These are phyloP conservation scores for Cottoperca gobio DNA, from an alignment of 2,797 vertebrate genomes.

Conservation along the genomic window DNA sequence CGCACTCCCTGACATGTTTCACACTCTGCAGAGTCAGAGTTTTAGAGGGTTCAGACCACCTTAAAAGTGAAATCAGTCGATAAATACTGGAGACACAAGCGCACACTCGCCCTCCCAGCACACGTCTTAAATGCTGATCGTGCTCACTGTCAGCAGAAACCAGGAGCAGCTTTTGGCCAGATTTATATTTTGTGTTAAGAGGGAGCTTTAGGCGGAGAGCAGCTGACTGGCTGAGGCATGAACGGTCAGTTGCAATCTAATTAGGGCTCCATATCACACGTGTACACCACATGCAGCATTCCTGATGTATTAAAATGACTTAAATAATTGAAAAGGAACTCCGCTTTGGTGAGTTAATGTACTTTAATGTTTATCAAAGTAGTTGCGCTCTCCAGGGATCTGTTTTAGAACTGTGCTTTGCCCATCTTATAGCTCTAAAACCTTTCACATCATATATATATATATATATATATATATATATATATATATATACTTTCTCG, in stretches of 20 bases:
- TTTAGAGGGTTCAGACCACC: slow-evolving; percentile 1
- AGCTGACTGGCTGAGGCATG: slow-evolving; percentile 29
- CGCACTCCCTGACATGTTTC: neutral
- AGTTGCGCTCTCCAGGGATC: neutral
- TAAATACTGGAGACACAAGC: slow-evolving; percentile 14
- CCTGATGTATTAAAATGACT: neutral
- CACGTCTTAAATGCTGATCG: slow-evolving; percentile 35
- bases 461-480: too few species aligned
- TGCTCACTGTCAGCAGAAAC: slow-evolving; percentile 45
- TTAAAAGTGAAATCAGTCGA: slow-evolving; percentile 13
- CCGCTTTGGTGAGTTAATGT: neutral
- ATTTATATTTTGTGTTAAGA: slow-evolving; percentile 18
- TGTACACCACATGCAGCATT: neutral
- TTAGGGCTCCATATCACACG: slow-evolving; percentile 13
- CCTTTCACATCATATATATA: neutral
- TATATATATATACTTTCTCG: too few species aligned
- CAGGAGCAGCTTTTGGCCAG: slow-evolving; percentile 17
- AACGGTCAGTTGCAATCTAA: slow-evolving; percentile 29
- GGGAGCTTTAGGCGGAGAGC: neutral
- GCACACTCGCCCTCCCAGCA: neutral
- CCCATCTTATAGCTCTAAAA: neutral
- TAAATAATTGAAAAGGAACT: slow-evolving; percentile 31
- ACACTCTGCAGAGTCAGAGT: neutral
- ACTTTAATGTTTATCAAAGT: slow-evolving; percentile 8
- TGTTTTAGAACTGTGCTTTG: neutral